Base-by-base conservation (phyloP, 1,140 invertebrate species). In the Paraescarpia echinospica region DNA sequence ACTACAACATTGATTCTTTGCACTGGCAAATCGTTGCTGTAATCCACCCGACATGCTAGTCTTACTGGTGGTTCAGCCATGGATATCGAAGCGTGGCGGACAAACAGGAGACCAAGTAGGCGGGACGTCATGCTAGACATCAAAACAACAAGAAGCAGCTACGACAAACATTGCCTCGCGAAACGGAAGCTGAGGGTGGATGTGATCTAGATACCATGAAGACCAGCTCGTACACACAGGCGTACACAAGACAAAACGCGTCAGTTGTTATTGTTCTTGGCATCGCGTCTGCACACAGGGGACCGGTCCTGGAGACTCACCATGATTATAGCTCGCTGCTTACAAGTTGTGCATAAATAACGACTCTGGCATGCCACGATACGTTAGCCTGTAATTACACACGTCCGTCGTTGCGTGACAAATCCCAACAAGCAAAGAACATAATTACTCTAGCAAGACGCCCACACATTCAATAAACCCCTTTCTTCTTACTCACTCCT, bases 381-480 rank as follows among this genome's bases (percentile, higher is more conserved):
- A 77, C 27, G 4, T 77, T 77, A 77, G 2, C 14, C 59, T 77
- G 59, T 77, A 77, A 77, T 77, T 77, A 77, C 89, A n/a, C 14
- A 94, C 34, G 33, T 91, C 92, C 34, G 92, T 93, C 34, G 91
- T 92, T 1, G 90, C 93, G 51, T 91, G 92, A 33, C 92, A 92
- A 33, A 91, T 91, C 35, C 93, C 91, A 35, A 92, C 35, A 0
- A n/a, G 35, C 90, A 1, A 8, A 92, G 18, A 35, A 91, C 41
- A 77, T 77, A 77, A 4, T 77, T 77, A 77, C 59, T 31, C 2
- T 77, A 77, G 22, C 59, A 41, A 41, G 41, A 41, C 41, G 41
- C 59, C 59, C 18, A 31, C 27, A 27, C 59, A 27, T 77, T 2
- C 59, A 77, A 77, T 77, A 41, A 41, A 18, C 2, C 22, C 22